Conservation (phyloP, 1,140 invertebrate genomes). For the Coelopa frigida region DNA sequence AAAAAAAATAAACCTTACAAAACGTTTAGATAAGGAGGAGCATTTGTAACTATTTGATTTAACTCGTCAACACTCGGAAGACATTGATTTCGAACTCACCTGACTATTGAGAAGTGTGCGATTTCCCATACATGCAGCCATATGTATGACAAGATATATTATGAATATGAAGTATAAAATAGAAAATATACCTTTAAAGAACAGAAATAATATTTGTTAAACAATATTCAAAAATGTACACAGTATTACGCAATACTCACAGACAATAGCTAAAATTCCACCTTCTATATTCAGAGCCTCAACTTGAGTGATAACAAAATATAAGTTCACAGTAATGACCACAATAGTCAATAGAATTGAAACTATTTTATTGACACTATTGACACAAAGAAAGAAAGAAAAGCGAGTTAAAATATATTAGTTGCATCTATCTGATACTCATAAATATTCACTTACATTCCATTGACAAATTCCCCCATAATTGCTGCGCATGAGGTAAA, state of each 20-base stretch:
- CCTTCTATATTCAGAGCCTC: constrained; percentile 49
- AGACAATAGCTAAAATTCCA: constrained; percentile 49
- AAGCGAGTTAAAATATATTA: not conserved
- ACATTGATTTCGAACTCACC: constrained; percentile 28
- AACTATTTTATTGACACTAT: constrained; percentile 61
- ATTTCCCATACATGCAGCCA: constrained; percentile 60
- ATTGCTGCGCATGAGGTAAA: constrained; percentile 74
- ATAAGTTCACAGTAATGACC: constrained; percentile 77
- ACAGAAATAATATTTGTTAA: constrained; percentile 5
- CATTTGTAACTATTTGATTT: too few species aligned
- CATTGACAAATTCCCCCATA: constrained; percentile 80
- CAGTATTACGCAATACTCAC: constrained; percentile 24
- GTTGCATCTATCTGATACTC: not conserved
- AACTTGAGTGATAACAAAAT: constrained; percentile 64
- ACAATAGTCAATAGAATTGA: constrained; percentile 58
- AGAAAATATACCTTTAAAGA: constrained; percentile 48
- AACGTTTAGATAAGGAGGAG: too few species aligned
- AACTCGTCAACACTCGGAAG: too few species aligned
- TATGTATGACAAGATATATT: constrained; percentile 62
- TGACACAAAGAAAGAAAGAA: constrained; percentile 37
- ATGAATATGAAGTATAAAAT: constrained; percentile 64
- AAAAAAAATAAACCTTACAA: too few species aligned
- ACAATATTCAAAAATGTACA: not conserved
- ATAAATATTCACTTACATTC: constrained; percentile 49
- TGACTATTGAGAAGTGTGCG: constrained; percentile 39